phyloP scores from a whole-genome alignment of 2,797 vertebrate species.

The Gymnoscopelus microlampas region DNA sequence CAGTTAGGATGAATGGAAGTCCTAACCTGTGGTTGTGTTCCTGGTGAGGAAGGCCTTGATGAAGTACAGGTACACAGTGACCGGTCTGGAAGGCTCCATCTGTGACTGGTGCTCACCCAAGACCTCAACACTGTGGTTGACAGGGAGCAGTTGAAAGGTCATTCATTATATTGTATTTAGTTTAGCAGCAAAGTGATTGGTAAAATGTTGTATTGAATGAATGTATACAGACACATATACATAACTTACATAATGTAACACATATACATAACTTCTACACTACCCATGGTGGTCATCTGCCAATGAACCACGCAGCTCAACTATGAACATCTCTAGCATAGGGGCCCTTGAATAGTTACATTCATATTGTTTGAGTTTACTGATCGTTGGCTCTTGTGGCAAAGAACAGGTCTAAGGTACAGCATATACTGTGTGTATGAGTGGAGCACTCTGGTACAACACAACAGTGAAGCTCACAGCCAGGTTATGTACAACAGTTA shows the following conservation, averaged over 20 bases:
- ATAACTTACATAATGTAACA: too few relatives aligned
- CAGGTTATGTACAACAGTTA: not conserved
- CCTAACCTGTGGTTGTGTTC: slow-evolving; percentile 61
- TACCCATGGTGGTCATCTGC: too few relatives aligned
- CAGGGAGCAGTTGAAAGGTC: not conserved
- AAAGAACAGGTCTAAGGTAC: too few relatives aligned
- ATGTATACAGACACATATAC: too few relatives aligned
- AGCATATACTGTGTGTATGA: not conserved
- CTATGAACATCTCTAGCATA: too few relatives aligned
- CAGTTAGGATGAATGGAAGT: not conserved
- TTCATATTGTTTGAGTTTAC: too few relatives aligned
- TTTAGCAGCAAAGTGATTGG: not conserved
- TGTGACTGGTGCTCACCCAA: slow-evolving; percentile 46
- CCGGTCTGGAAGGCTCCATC: slow-evolving; percentile 40
- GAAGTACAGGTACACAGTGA: slow-evolving; percentile 62
- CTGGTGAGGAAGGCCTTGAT: slow-evolving; percentile 68
- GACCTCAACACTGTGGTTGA: slow-evolving; percentile 56
- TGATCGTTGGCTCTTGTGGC: too few relatives aligned
- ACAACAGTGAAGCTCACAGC: not conserved
- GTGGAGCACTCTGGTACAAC: not conserved
- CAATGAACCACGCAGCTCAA: too few relatives aligned
- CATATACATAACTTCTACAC: too few relatives aligned
- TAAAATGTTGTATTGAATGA: not conserved
- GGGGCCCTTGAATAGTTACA: too few relatives aligned
- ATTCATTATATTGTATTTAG: not conserved